phyloP scores from a whole-genome alignment of 2,113 vertebrate species.

The Thymallus thymallus region DNA sequence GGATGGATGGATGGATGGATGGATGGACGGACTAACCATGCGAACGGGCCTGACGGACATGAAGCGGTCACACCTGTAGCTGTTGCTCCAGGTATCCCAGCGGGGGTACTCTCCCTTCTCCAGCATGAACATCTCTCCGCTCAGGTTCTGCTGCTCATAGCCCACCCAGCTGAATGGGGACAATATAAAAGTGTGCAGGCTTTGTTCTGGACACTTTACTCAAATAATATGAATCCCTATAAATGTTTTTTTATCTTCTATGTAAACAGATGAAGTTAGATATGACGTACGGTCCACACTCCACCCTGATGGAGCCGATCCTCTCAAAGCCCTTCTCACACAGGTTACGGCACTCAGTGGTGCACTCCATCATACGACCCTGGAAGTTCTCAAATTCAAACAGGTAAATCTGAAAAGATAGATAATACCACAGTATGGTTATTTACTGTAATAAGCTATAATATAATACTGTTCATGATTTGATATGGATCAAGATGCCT shows the following conservation, averaged over 20 bases:
- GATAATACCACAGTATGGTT: background rate
- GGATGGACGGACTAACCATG: conserved; percentile 66
- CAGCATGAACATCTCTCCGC: conserved; percentile 82
- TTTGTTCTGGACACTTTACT: background rate
- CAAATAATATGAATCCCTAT: background rate
- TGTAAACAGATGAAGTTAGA: background rate
- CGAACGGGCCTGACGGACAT: conserved; percentile 79
- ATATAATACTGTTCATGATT: too few relatives aligned
- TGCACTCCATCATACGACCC: conserved; percentile 75
- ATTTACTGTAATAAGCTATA: background rate
- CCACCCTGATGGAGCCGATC: conserved; percentile 77
- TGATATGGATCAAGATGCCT: background rate
- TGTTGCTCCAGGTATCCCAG: conserved; percentile 85
- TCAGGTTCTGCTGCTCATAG: conserved; percentile 78
- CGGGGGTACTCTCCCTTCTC: conserved; percentile 83
- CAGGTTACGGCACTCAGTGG: conserved; percentile 71
- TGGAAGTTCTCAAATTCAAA: conserved; percentile 83
- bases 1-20: background rate
- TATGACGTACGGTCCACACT: conserved; percentile 77
- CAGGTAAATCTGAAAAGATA: conserved; percentile 70
- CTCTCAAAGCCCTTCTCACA: conserved; percentile 73
- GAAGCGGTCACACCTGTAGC: conserved; percentile 76
- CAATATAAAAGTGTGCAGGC: background rate
- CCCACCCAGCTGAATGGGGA: conserved; percentile 74
- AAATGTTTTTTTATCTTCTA: background rate